A percentile compares a stretch with the other conserved stretches of the same genome.
Conservation (phyloP, 2,797 vertebrate genomes). For the Tenualosa ilisha region DNA sequence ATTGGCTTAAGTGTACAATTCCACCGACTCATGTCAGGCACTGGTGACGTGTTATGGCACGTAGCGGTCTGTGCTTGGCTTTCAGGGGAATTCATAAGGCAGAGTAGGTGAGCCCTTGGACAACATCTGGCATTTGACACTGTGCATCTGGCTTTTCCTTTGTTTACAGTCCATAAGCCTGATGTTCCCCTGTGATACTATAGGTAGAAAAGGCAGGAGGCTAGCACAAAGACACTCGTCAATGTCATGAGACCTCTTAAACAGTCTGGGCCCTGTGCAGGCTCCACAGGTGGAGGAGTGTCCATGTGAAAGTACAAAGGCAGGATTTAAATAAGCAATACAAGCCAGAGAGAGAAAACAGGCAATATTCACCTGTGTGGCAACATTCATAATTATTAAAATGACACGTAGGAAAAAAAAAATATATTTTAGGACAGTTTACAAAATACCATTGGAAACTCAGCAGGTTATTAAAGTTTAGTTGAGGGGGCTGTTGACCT, state of each 20-base stretch:
- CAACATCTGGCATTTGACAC: not conserved
- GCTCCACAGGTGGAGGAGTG: constrained; percentile 15
- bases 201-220: constrained; percentile 17
- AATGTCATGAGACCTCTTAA: not conserved
- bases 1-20: not conserved
- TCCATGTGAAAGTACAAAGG: constrained; percentile 29
- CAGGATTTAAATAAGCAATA: constrained; percentile 24
- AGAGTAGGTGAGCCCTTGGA: not conserved
- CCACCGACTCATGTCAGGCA: constrained; percentile 31
- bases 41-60: constrained; percentile 34
- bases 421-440: constrained; percentile 41
- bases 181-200: not conserved
- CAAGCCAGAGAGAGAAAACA: not conserved
- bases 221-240: not conserved
- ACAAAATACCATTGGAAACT: constrained; percentile 48
- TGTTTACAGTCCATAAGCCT: not conserved
- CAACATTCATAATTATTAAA: constrained; percentile 46
- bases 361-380: constrained; percentile 26
- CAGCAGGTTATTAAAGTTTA: constrained; percentile 59
- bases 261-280: not conserved
- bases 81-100: not conserved
- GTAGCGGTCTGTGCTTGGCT: not conserved
- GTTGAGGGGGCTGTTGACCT: constrained; percentile 39
- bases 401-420: constrained; percentile 18
- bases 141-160: not conserved